Percentiles rank a stretch among this genome's conserved stretches.
Evolutionary conservation across 2,797 vertebrate genomes (phyloP).

Genomic region (Lacerta viridis): DNA sequence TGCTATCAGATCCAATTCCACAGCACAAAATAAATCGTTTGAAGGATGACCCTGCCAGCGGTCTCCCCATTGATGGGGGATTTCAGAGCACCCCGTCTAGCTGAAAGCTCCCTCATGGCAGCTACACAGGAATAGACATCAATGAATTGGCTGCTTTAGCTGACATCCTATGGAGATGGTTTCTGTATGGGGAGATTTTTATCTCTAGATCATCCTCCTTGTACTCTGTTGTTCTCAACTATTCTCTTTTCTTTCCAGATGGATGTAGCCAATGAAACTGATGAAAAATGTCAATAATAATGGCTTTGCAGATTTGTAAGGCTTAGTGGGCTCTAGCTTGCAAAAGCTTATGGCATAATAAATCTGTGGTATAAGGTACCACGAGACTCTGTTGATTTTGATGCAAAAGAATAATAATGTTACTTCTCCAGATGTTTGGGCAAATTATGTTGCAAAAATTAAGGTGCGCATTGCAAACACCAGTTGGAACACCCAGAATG

Average conservation of each 20-base stretch:
- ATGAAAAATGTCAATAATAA: background rate
- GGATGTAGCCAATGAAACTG: background rate
- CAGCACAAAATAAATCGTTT: constrained; percentile 8
- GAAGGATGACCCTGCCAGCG: constrained; percentile 15
- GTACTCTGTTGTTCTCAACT: background rate
- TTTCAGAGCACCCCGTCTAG: background rate
- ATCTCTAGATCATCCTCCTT: background rate
- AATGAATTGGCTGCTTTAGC: background rate
- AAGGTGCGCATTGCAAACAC: too few relatives aligned
- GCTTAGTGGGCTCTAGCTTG: background rate
- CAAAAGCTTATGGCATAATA: background rate
- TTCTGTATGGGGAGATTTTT: background rate
- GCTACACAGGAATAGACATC: constrained; percentile 1
- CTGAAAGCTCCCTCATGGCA: background rate
- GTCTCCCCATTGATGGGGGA: background rate
- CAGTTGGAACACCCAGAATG: too few relatives aligned
- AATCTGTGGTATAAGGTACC: background rate
- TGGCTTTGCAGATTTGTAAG: background rate
- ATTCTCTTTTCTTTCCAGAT: background rate
- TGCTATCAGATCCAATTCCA: background rate
- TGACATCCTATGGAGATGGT: background rate
- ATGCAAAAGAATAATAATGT: too few relatives aligned
- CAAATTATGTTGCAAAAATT: too few relatives aligned
- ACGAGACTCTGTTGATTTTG: background rate
- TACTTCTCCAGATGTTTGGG: background rate